Evolutionary conservation across 1,140 invertebrate genomes (phyloP), one percentile per base, ranked within the genome.

Genomic region (Brachionus rubens): DNA sequence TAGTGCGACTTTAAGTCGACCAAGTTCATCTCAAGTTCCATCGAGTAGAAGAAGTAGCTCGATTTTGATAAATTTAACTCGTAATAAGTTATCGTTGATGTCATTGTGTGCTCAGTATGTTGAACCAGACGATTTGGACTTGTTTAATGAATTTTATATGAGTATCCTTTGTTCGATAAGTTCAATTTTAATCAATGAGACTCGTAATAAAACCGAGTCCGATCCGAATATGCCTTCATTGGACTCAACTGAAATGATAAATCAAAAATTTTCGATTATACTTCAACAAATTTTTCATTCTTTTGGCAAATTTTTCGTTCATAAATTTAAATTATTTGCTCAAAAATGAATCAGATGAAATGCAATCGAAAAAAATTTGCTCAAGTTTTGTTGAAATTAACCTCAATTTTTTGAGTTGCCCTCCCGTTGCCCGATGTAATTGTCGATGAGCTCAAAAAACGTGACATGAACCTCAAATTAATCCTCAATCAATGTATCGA

Each of bases 181-280:
- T 14, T 50, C 46, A 7, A 72, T 72, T 48, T 54, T 72, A 33
- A 19, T 72, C 2, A 72, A 72, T 41, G 68, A 72, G 24, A 41
- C 24, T 24, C 59, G 24, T 14, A 65, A 46, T 28, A 19, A 41
- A 41, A 24, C 40, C 19, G 10, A 65, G 14, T 30, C 36, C 1
- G 59, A 65, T 43, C 68, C 68, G 5, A 72, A 50, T 52, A 43
- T 65, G 24, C 59, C 59, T 30, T 40, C 30, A 9, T 36, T 50
- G 24, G 68, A 72, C 46, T 50, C 68, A 12, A 54, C 68, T 33
- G 46, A 72, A 36, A 72, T 72, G 68, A 48, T 72, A 33, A 54
- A 72, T 52, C 68, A 72, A 72, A 72, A 72, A 54, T 72, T 72
- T 41, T 72, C 50, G 21, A 72, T 72, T 6, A 54, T 72, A n/a